These are phyloP conservation scores for Pseudoips prasinana DNA, from an alignment of 2,888 invertebrate genomes.

Conservation along the genomic window DNA sequence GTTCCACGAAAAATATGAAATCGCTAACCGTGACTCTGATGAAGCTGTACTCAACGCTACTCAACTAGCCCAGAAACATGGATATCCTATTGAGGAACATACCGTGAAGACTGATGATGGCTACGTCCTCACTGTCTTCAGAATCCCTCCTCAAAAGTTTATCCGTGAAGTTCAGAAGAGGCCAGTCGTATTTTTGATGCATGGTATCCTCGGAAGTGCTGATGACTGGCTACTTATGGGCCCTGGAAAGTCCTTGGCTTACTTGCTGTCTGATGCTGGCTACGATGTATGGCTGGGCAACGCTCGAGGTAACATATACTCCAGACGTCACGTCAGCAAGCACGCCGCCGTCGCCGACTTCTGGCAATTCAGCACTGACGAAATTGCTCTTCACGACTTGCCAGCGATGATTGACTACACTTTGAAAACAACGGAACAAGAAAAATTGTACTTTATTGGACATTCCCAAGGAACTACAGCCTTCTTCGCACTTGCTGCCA, in stretches of 20 bases:
- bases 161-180: slow-evolving; percentile 21
- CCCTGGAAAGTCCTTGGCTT: slow-evolving; percentile 77
- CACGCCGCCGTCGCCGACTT: slow-evolving; percentile 29
- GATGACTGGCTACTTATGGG: slow-evolving; percentile 86
- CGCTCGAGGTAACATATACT: slow-evolving; percentile 86
- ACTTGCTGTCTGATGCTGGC: slow-evolving; percentile 80
- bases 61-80: slow-evolving; percentile 33
- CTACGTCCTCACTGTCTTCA: slow-evolving; percentile 36
- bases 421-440: slow-evolving; percentile 26
- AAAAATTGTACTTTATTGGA: slow-evolving; percentile 30
- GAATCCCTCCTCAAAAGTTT: slow-evolving; percentile 29
- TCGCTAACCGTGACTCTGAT: slow-evolving; percentile 33
- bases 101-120: slow-evolving; percentile 38
- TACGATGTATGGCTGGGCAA: slow-evolving; percentile 90
- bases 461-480: slow-evolving; percentile 40
- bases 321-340: slow-evolving; percentile 59
- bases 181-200: slow-evolving; percentile 84
- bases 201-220: slow-evolving; percentile 87
- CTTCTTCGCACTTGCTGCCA: slow-evolving; percentile 34
- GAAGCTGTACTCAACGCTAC: slow-evolving; percentile 43
- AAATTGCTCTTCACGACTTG: slow-evolving; percentile 37
- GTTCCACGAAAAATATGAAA: slow-evolving; percentile 47
- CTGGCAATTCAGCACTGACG: slow-evolving; percentile 40
- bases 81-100: slow-evolving; percentile 32
- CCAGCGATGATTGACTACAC: slow-evolving; percentile 42